Evolutionary conservation across 1,140 invertebrate genomes (phyloP), one percentile per base, ranked within the genome.

Genomic region (Drosophila jambulina): DNA sequence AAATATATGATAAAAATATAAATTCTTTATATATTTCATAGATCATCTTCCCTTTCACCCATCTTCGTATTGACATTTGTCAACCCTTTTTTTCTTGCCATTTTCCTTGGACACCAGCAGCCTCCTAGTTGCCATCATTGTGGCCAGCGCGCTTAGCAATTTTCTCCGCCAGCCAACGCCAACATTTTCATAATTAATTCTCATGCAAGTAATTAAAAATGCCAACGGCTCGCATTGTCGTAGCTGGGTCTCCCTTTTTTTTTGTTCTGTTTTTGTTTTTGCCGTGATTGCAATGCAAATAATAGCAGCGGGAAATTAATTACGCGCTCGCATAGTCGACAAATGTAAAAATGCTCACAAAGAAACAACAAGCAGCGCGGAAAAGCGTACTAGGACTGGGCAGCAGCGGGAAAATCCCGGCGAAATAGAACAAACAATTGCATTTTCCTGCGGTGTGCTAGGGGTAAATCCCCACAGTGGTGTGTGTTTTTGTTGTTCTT

Each of bases 161-260:
- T 70, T 45, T 49, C 40, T 45, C 23, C 25, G 42, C 23, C 43
- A 25, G 23, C 53, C 49, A 19, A 32, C 29, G 58, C 54, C 64
- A 43, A 46, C 40, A 61, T 53, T 80, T 80, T 84, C 75, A 85
- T 85, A 84, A 84, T 84, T 84, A 84, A 84, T 85, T 80, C 69
- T 60, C 68, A 84, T 85, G 81, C 77, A 77, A 77, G 82, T 84
- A 84, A 84, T 84, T 84, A 84, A 84, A 83, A 84, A 84, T 84
- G 81, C 81, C 81, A 84, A 61, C 71, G 81, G 82, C 82, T 80
- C 45, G 72, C 81, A 84, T 80, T 84, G 81, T 85, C 67, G 77
- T 63, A 82, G 72, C 82, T 67, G 77, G 61, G 72, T 62, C 62
- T 83, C 76, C 63, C 32, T 27, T 32, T 51, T 46, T 38, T 21